A percentile compares a stretch with the other conserved stretches of the same genome.
These are phyloP conservation scores for Etheostoma spectabile DNA, from an alignment of 2,113 vertebrate genomes.

Conservation along the genomic window DNA sequence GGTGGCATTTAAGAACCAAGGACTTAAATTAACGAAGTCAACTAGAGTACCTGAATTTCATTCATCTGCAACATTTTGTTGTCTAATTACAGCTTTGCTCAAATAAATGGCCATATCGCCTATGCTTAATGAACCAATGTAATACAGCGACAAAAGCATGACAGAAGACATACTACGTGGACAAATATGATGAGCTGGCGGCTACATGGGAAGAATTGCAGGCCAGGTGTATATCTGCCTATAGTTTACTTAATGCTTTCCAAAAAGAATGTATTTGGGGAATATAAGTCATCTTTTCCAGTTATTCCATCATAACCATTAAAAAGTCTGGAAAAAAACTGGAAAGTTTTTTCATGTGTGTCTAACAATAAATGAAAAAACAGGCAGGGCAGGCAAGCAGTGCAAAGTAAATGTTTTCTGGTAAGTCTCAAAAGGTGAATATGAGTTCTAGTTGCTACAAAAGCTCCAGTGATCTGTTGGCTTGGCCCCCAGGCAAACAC, in stretches of 20 bases:
- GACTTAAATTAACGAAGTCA: no score
- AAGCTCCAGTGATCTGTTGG: conserved; percentile 34
- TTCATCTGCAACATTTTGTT: no score
- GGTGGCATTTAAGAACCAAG: no score
- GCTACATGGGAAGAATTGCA: conserved; percentile 5
- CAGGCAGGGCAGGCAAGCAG: background rate
- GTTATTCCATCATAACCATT: conserved; percentile 7
- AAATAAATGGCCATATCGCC: no score
- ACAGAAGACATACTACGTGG: conserved; percentile 1
- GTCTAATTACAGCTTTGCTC: no score
- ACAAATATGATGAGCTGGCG: background rate
- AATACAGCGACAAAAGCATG: background rate
- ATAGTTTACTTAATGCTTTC: background rate
- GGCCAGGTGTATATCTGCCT: background rate
- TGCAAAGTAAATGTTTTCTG: conserved; percentile 30
- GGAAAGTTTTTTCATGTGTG: conserved; percentile 11
- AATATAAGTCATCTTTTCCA: background rate
- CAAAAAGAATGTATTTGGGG: conserved; percentile 3
- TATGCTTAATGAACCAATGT: no score
- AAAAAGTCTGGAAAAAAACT: conserved; percentile 17
- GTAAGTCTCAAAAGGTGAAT: conserved; percentile 34
- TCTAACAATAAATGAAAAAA: conserved; percentile 13
- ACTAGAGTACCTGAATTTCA: no score
- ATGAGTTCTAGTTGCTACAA: conserved; percentile 38
- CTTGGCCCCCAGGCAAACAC: conserved; percentile 31